Conservation (phyloP, 1,140 invertebrate genomes). For the Drosophila fuyamai region DNA sequence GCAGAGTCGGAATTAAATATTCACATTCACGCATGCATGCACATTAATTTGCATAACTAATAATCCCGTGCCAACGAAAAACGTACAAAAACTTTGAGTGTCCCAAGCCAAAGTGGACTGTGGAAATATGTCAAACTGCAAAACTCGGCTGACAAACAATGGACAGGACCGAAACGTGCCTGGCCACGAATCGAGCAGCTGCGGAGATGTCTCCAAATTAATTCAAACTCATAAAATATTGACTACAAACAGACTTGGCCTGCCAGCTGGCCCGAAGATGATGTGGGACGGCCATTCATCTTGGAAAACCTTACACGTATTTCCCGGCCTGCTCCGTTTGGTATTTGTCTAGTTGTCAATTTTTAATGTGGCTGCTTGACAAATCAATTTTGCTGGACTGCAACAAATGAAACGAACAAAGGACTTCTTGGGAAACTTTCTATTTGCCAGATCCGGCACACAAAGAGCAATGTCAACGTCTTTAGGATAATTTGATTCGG, state of each 20-base stretch:
- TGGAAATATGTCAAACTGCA: conserved; percentile 70
- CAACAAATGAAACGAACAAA: conserved; percentile 59
- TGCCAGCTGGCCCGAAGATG: conserved; percentile 38
- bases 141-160: conserved; percentile 69
- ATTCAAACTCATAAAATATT: conserved; percentile 82
- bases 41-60: conserved; percentile 83
- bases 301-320: conserved; percentile 63
- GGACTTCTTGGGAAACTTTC: conserved; percentile 55
- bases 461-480: conserved; percentile 52
- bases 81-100: conserved; percentile 51
- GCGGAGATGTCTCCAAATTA: conserved; percentile 76
- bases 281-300: conserved; percentile 22
- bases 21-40: conserved; percentile 72
- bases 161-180: conserved; percentile 38
- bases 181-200: conserved; percentile 50
- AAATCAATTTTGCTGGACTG: conserved; percentile 66
- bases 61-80: conserved; percentile 41
- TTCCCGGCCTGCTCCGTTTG: conserved; percentile 24
- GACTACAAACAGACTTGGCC: conserved; percentile 54
- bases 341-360: conserved; percentile 77
- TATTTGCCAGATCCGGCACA: conserved; percentile 27
- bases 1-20: conserved; percentile 60
- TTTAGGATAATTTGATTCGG: conserved; percentile 65
- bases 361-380: conserved; percentile 77
- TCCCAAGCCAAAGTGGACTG: conserved; percentile 20